Percentiles rank a stretch among this genome's conserved stretches.
These are phyloP conservation scores for Acrocephalus scirpaceus DNA, from an alignment of 2,797 vertebrate genomes.

Conservation along the genomic window DNA sequence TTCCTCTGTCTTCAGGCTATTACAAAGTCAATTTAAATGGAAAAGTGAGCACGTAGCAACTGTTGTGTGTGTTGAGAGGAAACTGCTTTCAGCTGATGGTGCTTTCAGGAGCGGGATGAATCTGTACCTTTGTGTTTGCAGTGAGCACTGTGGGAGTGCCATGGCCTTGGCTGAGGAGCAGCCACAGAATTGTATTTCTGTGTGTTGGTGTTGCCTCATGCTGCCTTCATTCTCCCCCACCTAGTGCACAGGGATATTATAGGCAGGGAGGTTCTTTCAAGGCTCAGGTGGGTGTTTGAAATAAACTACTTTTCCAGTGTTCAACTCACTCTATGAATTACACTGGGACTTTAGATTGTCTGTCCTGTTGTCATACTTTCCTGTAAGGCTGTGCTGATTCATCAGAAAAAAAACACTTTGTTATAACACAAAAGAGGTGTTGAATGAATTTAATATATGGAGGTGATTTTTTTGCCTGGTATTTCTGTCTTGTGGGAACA, in stretches of 20 bases:
- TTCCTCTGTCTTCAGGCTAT: background rate
- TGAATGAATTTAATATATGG: background rate
- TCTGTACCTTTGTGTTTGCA: background rate
- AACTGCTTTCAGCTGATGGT: background rate
- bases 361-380: background rate
- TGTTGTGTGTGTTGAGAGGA: background rate
- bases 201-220: background rate
- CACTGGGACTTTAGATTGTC: background rate
- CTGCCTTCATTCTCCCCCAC: background rate
- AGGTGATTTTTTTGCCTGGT: background rate
- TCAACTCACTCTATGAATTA: background rate
- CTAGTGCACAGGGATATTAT: background rate
- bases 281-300: background rate
- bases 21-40: conserved; percentile 7
- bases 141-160: background rate
- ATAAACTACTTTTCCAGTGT: background rate
- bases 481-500: background rate
- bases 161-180: background rate
- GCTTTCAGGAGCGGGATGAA: background rate
- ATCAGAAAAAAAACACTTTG: background rate
- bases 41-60: background rate
- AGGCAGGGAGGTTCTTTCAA: background rate
- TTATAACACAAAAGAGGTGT: background rate
- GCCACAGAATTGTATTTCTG: background rate
- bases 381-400: background rate